A percentile compares a stretch with the other conserved stretches of the same genome.
Conservation (phyloP, 2,797 vertebrate species). For the Danio jaintianensis region DNA sequence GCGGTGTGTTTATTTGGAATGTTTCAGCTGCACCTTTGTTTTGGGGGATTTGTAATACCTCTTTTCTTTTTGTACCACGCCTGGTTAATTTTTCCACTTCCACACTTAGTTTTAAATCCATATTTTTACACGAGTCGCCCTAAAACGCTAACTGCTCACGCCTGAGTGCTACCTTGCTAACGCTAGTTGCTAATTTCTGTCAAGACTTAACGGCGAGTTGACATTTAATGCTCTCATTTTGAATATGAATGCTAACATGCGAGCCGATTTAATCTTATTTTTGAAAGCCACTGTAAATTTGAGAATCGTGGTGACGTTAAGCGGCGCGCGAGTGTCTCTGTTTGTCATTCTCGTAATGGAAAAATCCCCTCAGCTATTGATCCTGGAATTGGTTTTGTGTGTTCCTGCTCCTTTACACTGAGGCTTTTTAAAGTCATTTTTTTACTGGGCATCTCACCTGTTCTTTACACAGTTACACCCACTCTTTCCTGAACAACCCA, state of each 20-base stretch:
- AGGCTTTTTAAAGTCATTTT: not conserved
- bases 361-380: conserved; percentile 42
- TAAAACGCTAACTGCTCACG: not conserved
- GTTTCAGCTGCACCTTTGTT: conserved; percentile 1
- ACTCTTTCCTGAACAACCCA: not conserved
- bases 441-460: not conserved
- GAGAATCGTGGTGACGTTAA: not conserved
- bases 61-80: not conserved
- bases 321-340: not conserved
- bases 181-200: not conserved
- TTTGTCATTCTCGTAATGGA: conserved; percentile 36
- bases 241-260: not conserved
- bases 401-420: not conserved
- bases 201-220: not conserved
- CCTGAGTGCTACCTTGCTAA: not conserved
- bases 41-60: not conserved
- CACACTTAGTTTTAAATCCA: not conserved
- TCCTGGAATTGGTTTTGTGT: conserved; percentile 35
- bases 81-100: not conserved
- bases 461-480: not conserved
- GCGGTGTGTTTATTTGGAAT: not conserved
- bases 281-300: not conserved
- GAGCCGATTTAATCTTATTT: not conserved
- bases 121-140: not conserved
- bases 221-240: not conserved